A percentile compares a stretch with the other conserved stretches of the same genome.
Conservation (phyloP, 1,140 invertebrate genomes). For the Dysdera silvatica region DNA sequence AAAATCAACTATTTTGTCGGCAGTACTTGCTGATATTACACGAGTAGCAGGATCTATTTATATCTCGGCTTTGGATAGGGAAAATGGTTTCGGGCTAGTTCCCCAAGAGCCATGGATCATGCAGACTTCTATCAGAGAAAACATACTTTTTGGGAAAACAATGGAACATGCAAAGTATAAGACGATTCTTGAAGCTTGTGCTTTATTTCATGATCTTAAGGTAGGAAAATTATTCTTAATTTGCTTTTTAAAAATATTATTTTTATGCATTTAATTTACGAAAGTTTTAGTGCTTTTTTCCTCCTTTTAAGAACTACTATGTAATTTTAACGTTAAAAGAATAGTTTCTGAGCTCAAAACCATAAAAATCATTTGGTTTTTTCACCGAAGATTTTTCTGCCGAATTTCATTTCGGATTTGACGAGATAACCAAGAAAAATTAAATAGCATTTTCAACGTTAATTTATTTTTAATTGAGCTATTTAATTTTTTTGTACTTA, state of each 20-base stretch:
- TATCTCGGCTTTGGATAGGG: neutral
- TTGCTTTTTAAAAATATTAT: neutral
- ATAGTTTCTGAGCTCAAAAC: no score
- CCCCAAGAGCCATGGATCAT: conserved; percentile 87
- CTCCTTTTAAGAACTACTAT: no score
- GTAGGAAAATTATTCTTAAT: neutral
- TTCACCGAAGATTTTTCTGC: no score
- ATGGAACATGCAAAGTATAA: conserved; percentile 69
- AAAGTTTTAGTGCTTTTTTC: no score
- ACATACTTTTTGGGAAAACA: conserved; percentile 81
- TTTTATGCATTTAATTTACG: no score
- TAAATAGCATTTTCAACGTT: no score
- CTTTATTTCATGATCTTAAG: conserved; percentile 62
- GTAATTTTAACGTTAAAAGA: no score
- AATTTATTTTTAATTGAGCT: no score
- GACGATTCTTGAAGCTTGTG: conserved; percentile 71
- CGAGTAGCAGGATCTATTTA: conserved; percentile 35
- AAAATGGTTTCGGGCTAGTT: conserved; percentile 70
- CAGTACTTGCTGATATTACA: conserved; percentile 45
- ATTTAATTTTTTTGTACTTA: no score
- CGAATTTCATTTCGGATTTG: no score
- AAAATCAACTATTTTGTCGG: conserved; percentile 42
- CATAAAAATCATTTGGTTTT: no score
- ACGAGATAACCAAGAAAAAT: no score
- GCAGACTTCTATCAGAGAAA: conserved; percentile 77